Percentiles rank a stretch among this genome's conserved stretches.
Evolutionary conservation across 2,113 vertebrate genomes (phyloP).

Genomic region (Macaca mulatta): DNA sequence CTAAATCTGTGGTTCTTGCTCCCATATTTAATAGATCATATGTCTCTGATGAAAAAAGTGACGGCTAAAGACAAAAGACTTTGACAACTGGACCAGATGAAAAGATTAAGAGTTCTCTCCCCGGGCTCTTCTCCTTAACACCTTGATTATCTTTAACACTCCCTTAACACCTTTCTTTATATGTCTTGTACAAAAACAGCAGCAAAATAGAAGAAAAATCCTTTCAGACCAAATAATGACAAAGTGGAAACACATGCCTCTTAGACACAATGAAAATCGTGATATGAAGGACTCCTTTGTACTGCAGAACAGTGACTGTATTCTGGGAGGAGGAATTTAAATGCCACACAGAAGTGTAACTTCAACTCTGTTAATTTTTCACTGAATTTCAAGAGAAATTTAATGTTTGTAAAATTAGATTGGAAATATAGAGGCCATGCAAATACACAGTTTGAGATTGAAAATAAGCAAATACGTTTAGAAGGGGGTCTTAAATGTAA

Average conservation of each 20-base stretch:
- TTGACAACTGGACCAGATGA: not conserved
- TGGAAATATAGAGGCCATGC: not conserved
- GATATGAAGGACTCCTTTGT: not conserved
- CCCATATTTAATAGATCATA: not conserved
- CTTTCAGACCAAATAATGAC: not conserved
- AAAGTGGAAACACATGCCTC: not conserved
- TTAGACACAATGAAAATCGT: not conserved
- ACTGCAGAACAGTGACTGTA: not conserved
- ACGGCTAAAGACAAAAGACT: not conserved
- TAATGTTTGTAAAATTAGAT: not conserved
- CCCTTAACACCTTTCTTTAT: conserved; percentile 24
- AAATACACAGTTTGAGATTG: not conserved
- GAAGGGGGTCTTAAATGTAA: not conserved
- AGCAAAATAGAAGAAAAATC: conserved; percentile 23
- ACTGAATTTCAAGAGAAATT: conserved; percentile 33
- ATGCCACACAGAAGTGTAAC: not conserved
- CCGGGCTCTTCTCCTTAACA: not conserved
- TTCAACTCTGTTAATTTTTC: not conserved
- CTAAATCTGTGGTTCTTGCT: not conserved
- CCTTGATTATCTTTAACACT: not conserved
- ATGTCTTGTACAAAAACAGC: not conserved
- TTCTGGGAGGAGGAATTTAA: not conserved
- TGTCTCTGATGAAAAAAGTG: not conserved
- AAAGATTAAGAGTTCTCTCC: not conserved
- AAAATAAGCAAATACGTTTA: conserved; percentile 29